phyloP scores from a whole-genome alignment of 2,888 invertebrate species.

The Tryphoninae sp. region DNA sequence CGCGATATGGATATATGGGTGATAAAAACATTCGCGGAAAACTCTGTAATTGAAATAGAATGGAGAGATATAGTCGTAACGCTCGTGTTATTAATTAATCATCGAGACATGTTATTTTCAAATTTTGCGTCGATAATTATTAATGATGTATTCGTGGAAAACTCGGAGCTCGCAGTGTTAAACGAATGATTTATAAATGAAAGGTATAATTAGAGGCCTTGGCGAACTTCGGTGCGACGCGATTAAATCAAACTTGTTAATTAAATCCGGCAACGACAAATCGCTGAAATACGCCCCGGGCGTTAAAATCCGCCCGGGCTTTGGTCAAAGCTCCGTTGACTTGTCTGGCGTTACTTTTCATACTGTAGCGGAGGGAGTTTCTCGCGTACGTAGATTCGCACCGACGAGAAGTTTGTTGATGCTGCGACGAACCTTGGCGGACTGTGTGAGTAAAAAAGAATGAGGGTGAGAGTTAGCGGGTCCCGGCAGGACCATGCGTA shows the following conservation, averaged over 20 bases:
- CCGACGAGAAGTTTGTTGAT: constrained; percentile 54
- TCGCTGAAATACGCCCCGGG: constrained; percentile 59
- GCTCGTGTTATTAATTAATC: too few relatives aligned
- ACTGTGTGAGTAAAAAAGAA: constrained; percentile 10
- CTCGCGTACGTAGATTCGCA: not conserved
- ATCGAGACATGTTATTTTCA: constrained; percentile 13
- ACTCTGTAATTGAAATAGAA: not conserved
- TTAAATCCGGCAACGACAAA: constrained; percentile 75
- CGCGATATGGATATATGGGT: not conserved
- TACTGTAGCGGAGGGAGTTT: constrained; percentile 22
- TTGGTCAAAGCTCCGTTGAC: constrained; percentile 29
- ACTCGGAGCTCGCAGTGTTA: constrained; percentile 33
- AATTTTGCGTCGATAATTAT: not conserved
- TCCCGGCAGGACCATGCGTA: constrained; percentile 41
- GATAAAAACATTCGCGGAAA: not conserved
- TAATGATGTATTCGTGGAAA: constrained; percentile 29
- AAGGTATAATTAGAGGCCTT: constrained; percentile 66
- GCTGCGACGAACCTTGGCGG: constrained; percentile 46
- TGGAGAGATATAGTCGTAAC: not conserved
- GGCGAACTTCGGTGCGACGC: constrained; percentile 51
- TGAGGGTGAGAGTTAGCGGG: constrained; percentile 9
- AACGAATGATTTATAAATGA: constrained; percentile 69
- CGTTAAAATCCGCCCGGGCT: constrained; percentile 12
- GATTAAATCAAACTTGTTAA: constrained; percentile 76
- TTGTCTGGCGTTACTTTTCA: constrained; percentile 25